Evolutionary conservation across 2,888 invertebrate genomes (phyloP), one percentile per base, ranked within the genome.

Genomic region (Trichacis sp.): DNA sequence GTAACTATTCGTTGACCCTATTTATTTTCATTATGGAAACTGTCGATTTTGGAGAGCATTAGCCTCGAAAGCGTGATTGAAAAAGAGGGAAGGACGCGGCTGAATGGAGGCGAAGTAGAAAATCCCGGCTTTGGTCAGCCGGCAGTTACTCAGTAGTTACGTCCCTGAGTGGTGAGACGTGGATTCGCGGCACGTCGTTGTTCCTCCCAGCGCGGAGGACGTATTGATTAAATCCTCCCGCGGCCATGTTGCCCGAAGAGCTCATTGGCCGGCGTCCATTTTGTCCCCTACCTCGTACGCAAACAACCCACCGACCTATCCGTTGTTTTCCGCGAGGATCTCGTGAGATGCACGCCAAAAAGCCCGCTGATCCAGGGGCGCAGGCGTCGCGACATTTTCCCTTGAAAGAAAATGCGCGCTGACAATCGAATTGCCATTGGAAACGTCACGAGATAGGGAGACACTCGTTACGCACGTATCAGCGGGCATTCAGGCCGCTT

Each of bases 151-250:
- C 11, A 56, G 12, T 87, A 86, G 71, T 71, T 74, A 74, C 76
- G 75, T 73, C 81, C 85, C 53, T 78, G 62, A 49, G 40, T 62
- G 59, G 62, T 43, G 62, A 62, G 55, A 56, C 61, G 55, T 62
- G 55, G 53, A 46, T 24, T n/a, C 29, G 19, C 1, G 68, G 75
- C 36, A 76, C 75, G n/a, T 83, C 77, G 56, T 68, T 57, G 80
- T 81, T 84, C 54, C 73, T 72, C 73, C 60, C 74, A 67, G 36
- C 30, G 45, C 49, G 73, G 71, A 73, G 77, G 73, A 76, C 76
- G 76, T 84, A 84, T 84, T 84, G 84, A 83, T 84, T 82, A 83
- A 82, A 83, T 82, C 81, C 79, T 77, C 74, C 59, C 73, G 76
- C 82, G 76, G 83, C 84, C 84, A 84, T 84, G 79, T 83, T 84